Conservation (phyloP, 1,140 invertebrate species). For the Bradysia coprophila region DNA sequence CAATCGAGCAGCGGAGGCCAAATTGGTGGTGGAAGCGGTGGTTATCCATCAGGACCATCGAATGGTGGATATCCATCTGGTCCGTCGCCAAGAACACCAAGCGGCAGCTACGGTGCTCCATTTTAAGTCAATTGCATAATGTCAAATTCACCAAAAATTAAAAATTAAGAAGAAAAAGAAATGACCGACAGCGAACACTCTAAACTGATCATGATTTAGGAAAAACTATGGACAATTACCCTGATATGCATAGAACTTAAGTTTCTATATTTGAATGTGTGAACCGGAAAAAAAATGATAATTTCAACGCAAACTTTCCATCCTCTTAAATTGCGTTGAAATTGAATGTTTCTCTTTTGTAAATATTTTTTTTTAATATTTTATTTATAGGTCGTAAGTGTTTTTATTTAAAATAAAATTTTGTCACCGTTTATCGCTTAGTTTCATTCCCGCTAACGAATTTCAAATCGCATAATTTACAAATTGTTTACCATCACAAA, state of each 20-base stretch:
- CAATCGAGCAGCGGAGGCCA: constrained; percentile 22
- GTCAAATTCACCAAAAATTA: neutral
- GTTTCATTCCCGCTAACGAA: neutral
- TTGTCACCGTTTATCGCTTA: constrained; percentile 1
- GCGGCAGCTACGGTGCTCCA: constrained; percentile 22
- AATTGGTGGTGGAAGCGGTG: constrained; percentile 9
- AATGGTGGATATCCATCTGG: constrained; percentile 15
- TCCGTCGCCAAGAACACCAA: constrained; percentile 18
- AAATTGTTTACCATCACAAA: no score
- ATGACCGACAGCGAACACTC: neutral
- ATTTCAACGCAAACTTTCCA: neutral
- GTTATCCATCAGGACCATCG: constrained; percentile 7
- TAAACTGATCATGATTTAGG: neutral
- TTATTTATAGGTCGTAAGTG: neutral
- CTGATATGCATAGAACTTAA: neutral
- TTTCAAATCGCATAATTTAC: no score
- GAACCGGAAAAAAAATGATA: neutral
- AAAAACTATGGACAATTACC: neutral
- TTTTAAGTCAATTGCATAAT: constrained; percentile 15
- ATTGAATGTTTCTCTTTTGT: no score
- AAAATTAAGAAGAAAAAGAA: neutral
- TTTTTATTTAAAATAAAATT: constrained; percentile 3
- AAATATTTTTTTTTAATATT: constrained; percentile 1
- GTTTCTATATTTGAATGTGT: neutral
- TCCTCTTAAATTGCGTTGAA: no score